phyloP scores from a whole-genome alignment of 2,797 vertebrate species.

The Xiphorhynchus erythropygius region DNA sequence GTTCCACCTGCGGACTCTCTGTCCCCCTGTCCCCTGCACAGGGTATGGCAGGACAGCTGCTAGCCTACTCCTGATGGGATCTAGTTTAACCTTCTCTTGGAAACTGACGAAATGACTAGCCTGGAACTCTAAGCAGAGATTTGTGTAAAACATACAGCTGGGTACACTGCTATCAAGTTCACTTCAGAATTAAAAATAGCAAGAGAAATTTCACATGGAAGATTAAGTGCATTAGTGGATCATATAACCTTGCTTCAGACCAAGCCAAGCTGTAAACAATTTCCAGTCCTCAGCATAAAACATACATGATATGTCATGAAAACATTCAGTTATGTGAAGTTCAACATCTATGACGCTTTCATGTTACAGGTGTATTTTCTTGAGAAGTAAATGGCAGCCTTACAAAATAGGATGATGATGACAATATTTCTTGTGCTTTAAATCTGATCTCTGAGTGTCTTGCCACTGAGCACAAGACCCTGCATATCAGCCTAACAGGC shows the following conservation, averaged over 20 bases:
- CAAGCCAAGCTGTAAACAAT: neutral
- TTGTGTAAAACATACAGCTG: neutral
- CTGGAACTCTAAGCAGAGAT: neutral
- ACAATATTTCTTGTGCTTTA: neutral
- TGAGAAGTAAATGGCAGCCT: neutral
- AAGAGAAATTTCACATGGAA: conserved; percentile 25
- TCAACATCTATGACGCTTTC: neutral
- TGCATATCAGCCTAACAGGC: neutral
- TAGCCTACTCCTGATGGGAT: neutral
- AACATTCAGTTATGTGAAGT: neutral
- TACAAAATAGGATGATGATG: neutral
- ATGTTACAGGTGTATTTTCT: conserved; percentile 4
- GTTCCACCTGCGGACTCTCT: fast-evolving
- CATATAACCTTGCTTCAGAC: conserved; percentile 25
- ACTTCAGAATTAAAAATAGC: conserved; percentile 42
- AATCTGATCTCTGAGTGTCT: neutral
- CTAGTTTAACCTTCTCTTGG: neutral
- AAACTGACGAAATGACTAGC: neutral
- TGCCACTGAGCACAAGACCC: neutral
- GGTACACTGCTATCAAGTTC: conserved; percentile 4
- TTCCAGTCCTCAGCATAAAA: neutral
- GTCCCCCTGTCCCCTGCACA: neutral
- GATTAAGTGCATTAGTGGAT: neutral
- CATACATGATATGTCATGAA: neutral
- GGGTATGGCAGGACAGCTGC: neutral